Percentiles rank a stretch among this genome's conserved stretches.
Conservation (phyloP, 2,888 invertebrate genomes). For the Sinhomidia bicolor region DNA sequence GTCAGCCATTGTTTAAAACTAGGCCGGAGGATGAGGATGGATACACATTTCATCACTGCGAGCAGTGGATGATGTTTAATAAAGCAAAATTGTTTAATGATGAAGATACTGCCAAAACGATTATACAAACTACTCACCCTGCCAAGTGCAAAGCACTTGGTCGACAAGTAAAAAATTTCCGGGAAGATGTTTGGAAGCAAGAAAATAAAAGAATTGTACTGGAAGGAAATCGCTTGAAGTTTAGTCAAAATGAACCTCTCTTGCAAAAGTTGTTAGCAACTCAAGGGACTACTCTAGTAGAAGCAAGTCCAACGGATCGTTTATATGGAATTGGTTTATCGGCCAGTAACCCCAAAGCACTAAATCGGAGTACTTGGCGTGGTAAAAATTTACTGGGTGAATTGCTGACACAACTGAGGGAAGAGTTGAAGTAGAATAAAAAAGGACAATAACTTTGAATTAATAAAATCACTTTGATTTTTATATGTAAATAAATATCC, state of each 20-base stretch:
- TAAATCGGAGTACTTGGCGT: conserved; percentile 67
- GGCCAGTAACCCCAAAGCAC: conserved; percentile 68
- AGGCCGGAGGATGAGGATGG: conserved; percentile 44
- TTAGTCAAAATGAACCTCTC: conserved; percentile 69
- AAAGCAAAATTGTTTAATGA: conserved; percentile 75
- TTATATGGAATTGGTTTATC: conserved; percentile 76
- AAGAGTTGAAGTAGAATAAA: conserved; percentile 57
- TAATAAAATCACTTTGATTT: too few species aligned
- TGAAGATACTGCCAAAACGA: conserved; percentile 56
- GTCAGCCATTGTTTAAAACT: conserved; percentile 41
- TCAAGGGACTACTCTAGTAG: conserved; percentile 72
- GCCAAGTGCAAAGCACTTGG: conserved; percentile 68
- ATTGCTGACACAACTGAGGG: conserved; percentile 69
- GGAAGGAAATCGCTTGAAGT: conserved; percentile 74
- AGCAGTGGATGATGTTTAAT: conserved; percentile 78
- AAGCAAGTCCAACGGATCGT: conserved; percentile 73
- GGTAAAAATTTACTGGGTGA: conserved; percentile 75
- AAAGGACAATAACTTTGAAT: not conserved
- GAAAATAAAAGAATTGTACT: conserved; percentile 69
- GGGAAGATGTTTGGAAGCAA: conserved; percentile 63
- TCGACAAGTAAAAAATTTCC: conserved; percentile 67
- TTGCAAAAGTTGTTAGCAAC: conserved; percentile 57
- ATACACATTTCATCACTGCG: conserved; percentile 66
- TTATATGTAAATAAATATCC: too few species aligned
- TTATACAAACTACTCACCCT: conserved; percentile 46